Percentiles rank a stretch among this genome's conserved stretches.
Conservation (phyloP, 2,888 invertebrate genomes). For the Drosophila mimica region DNA sequence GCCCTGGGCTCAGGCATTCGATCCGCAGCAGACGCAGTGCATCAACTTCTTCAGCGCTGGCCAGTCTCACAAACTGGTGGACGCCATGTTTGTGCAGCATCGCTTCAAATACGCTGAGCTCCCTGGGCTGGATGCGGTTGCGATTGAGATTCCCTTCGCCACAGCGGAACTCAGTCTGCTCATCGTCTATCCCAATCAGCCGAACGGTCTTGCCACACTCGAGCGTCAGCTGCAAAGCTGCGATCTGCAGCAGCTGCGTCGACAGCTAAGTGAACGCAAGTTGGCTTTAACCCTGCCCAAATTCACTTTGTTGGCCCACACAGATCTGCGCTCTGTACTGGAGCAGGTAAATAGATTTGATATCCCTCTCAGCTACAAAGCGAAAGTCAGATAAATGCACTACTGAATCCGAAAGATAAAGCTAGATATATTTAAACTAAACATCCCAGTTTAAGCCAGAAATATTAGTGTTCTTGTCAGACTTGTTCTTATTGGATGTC, state of each 20-base stretch:
- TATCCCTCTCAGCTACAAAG: background rate
- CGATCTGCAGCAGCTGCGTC: conserved; percentile 86
- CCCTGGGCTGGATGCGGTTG: conserved; percentile 85
- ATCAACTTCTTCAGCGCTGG: conserved; percentile 88
- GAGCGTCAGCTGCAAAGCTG: conserved; percentile 86
- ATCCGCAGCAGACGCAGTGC: conserved; percentile 90
- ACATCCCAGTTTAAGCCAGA: background rate
- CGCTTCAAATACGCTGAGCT: conserved; percentile 85
- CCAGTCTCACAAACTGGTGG: conserved; percentile 77
- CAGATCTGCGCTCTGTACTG: conserved; percentile 87
- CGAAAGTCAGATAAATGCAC: background rate
- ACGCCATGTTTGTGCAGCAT: conserved; percentile 83
- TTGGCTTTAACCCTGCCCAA: conserved; percentile 90
- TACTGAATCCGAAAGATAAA: background rate
- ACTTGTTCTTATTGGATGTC: background rate
- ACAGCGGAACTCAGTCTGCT: conserved; percentile 89
- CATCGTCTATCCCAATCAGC: conserved; percentile 89
- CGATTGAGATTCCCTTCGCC: conserved; percentile 90
- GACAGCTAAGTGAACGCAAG: conserved; percentile 85
- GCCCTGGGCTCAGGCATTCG: conserved; percentile 67
- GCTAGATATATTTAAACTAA: background rate
- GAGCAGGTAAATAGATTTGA: conserved; percentile 86
- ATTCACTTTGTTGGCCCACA: conserved; percentile 90
- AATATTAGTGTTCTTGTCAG: background rate
- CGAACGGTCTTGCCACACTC: conserved; percentile 88